A percentile compares a stretch with the other conserved stretches of the same genome.
phyloP scores from a whole-genome alignment of 2,888 invertebrate genomes.

The Drosophila borealis region DNA sequence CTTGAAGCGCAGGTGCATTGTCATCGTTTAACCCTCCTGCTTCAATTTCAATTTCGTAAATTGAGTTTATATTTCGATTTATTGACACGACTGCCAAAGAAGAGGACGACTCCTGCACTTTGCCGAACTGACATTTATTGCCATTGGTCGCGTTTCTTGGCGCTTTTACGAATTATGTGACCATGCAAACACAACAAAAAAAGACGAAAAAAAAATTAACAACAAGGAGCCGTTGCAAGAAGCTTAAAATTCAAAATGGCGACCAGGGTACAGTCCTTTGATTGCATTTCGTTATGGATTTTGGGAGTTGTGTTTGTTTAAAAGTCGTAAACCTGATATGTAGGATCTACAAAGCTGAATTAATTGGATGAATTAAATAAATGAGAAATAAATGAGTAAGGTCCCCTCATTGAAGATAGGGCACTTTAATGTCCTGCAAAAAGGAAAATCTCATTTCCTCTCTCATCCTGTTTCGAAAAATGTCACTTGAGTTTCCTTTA shows the following conservation, averaged over 20 bases:
- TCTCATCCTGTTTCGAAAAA: too few relatives aligned
- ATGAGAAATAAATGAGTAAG: too few relatives aligned
- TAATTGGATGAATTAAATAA: too few relatives aligned
- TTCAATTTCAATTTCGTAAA: constrained; percentile 81
- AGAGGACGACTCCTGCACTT: constrained; percentile 39
- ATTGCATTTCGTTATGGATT: background rate
- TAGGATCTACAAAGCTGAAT: too few relatives aligned
- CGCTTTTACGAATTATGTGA: constrained; percentile 65
- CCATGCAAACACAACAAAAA: constrained; percentile 6
- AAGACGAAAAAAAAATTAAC: constrained; percentile 2
- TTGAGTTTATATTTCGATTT: constrained; percentile 81
- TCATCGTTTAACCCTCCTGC: constrained; percentile 69
- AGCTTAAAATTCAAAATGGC: constrained; percentile 50
- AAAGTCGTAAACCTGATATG: too few relatives aligned
- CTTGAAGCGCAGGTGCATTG: constrained; percentile 52
- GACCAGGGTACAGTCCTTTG: constrained; percentile 20
- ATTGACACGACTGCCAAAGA: constrained; percentile 65
- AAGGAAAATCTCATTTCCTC: too few relatives aligned
- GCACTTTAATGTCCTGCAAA: too few relatives aligned
- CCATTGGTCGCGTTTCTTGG: constrained; percentile 68
- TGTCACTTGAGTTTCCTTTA: too few relatives aligned
- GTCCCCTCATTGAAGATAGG: too few relatives aligned
- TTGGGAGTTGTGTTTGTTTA: background rate
- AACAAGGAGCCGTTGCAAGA: constrained; percentile 11
- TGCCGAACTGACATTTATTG: constrained; percentile 79